A percentile compares a stretch with the other conserved stretches of the same genome.
phyloP scores from a whole-genome alignment of 2,888 invertebrate species.

The Rapana venosa region DNA sequence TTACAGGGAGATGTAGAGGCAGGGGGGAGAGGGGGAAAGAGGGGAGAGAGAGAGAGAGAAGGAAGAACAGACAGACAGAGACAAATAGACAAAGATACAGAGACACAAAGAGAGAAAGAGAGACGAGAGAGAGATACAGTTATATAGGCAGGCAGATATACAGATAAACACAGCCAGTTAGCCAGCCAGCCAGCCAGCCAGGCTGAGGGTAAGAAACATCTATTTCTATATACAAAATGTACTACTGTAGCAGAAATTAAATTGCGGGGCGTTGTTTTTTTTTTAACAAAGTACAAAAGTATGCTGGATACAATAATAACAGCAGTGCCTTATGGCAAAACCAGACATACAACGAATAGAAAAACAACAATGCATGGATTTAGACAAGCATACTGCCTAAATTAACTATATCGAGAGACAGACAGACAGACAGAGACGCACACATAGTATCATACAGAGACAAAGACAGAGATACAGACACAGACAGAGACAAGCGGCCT shows the following conservation, averaged over 20 bases:
- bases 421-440: too few species aligned
- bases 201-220: too few species aligned
- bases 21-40: not conserved
- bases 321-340: too few species aligned
- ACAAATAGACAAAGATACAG: not conserved
- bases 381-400: not conserved
- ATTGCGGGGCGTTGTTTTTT: too few species aligned
- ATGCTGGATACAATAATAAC: too few species aligned
- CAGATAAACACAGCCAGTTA: not conserved
- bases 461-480: too few species aligned
- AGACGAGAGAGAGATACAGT: not conserved
- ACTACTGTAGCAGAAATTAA: too few species aligned
- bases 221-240: too few species aligned
- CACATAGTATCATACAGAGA: too few species aligned
- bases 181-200: not conserved
- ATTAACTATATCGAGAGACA: too few species aligned
- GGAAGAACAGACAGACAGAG: not conserved
- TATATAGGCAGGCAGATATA: not conserved
- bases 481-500: too few species aligned
- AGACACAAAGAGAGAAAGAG: not conserved
- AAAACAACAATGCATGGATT: not conserved
- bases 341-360: not conserved
- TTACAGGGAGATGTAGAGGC: not conserved
- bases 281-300: too few species aligned
- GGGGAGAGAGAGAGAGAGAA: conserved; percentile 3